A percentile compares a stretch with the other conserved stretches of the same genome.
Conservation (phyloP, 2,888 invertebrate genomes). For the Sesamia inferens region DNA sequence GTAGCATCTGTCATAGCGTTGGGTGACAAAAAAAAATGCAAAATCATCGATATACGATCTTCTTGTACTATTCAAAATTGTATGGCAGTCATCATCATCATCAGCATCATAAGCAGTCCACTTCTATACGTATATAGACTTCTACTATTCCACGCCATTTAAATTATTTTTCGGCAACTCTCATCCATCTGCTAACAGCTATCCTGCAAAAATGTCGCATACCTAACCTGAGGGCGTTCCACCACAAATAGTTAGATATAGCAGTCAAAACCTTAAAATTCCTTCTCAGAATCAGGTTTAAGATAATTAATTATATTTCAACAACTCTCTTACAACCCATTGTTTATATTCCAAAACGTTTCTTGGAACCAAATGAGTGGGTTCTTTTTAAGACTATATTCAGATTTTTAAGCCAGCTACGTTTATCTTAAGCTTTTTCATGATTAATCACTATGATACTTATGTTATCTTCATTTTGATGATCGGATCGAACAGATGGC, state of each 20-base stretch:
- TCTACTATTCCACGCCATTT: too few species aligned
- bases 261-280: conserved; percentile 13
- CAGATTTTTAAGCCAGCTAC: conserved; percentile 24
- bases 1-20: too few species aligned
- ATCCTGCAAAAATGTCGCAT: too few species aligned
- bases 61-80: too few species aligned
- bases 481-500: conserved; percentile 50
- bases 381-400: conserved; percentile 30
- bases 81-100: too few species aligned
- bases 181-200: too few species aligned
- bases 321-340: conserved; percentile 42
- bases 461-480: conserved; percentile 32
- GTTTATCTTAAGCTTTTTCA: conserved; percentile 26
- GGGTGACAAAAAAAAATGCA: background rate
- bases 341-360: conserved; percentile 48
- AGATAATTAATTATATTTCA: conserved; percentile 48
- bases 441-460: conserved; percentile 42
- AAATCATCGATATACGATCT: too few species aligned
- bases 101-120: too few species aligned
- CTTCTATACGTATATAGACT: too few species aligned
- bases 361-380: conserved; percentile 43
- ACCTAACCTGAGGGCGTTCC: too few species aligned
- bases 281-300: conserved; percentile 44
- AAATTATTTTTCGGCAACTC: too few species aligned
- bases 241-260: background rate